phyloP scores from a whole-genome alignment of 2,797 vertebrate genomes.

The Onychomys torridus region DNA sequence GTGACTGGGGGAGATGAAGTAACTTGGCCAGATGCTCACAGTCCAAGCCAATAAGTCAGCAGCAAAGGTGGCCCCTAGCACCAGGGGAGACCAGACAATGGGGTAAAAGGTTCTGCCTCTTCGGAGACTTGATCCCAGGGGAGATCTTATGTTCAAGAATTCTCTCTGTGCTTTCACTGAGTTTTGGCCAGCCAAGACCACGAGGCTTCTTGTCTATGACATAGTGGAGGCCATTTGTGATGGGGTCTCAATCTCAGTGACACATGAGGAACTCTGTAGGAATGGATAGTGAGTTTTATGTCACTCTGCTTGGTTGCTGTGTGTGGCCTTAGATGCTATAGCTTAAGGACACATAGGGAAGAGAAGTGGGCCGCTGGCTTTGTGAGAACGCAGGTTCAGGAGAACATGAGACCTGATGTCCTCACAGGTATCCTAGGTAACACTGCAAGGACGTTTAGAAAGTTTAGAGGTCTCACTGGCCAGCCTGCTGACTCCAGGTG shows the following conservation, averaged over 20 bases:
- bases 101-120: neutral
- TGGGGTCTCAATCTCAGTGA: neutral
- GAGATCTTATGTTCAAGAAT: neutral
- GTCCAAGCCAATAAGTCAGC: neutral
- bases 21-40: neutral
- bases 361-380: neutral
- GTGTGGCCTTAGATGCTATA: neutral
- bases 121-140: neutral
- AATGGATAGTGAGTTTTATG: too few species aligned
- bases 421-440: neutral
- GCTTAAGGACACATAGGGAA: neutral
- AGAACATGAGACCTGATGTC: too few species aligned
- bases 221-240: neutral
- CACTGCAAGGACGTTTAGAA: neutral
- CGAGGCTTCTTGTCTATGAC: neutral
- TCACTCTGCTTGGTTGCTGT: neutral
- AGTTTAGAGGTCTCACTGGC: neutral
- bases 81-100: neutral
- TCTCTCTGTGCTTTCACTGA: neutral
- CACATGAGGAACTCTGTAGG: neutral
- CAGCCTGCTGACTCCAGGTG: neutral
- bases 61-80: neutral
- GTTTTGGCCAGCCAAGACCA: neutral
- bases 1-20: neutral
- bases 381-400: neutral